Conservation (phyloP, 2,113 vertebrate genomes). For the Otolemur garnettii region DNA sequence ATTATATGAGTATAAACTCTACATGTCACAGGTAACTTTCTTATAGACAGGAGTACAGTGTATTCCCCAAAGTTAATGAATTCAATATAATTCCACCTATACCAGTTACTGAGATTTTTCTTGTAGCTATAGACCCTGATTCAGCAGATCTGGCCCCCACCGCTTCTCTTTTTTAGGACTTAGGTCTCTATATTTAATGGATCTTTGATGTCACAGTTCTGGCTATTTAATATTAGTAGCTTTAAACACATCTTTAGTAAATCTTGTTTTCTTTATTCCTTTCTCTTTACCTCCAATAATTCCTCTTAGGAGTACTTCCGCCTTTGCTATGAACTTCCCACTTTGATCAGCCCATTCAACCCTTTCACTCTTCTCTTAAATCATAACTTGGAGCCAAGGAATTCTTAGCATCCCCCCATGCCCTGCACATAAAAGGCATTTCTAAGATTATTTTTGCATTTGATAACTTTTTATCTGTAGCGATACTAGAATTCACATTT, state of each 20-base stretch:
- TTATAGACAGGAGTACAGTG: neutral
- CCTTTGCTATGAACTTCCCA: neutral
- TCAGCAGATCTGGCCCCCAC: neutral
- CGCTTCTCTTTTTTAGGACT: neutral
- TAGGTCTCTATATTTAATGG: neutral
- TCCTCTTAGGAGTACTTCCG: neutral
- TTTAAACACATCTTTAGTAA: neutral
- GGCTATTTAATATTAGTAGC: neutral
- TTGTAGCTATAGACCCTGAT: neutral
- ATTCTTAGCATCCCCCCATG: neutral
- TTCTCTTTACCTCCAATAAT: neutral
- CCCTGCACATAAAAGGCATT: neutral
- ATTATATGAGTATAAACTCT: neutral
- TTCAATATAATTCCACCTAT: neutral
- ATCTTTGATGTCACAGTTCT: neutral
- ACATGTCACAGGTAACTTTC: neutral
- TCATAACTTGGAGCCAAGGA: neutral
- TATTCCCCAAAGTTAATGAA: neutral
- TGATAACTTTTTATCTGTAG: neutral
- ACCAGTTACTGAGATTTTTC: neutral
- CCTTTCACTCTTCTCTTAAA: neutral
- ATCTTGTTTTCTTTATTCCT: neutral
- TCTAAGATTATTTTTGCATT: neutral
- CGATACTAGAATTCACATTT: neutral
- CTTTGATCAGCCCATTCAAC: neutral